A percentile compares a stretch with the other conserved stretches of the same genome.
Evolutionary conservation across 2,888 invertebrate genomes (phyloP).

Genomic region (Macrophya alboannulata): DNA sequence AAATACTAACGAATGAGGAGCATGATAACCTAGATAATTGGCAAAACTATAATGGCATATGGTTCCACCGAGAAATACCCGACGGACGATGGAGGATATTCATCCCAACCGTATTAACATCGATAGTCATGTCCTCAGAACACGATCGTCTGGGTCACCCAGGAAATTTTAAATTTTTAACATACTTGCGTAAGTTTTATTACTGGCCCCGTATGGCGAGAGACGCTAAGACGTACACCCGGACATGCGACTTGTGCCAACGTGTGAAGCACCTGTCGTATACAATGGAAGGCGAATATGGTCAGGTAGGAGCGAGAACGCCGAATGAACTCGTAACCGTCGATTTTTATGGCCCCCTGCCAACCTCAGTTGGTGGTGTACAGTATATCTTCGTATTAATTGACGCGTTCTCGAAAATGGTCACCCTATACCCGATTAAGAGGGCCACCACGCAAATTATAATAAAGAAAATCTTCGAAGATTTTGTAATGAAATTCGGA

Average conservation of each 20-base stretch:
- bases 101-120: not conserved
- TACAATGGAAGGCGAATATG: not conserved
- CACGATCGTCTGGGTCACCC: conserved; percentile 52
- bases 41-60: not conserved
- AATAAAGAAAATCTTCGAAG: conserved; percentile 32
- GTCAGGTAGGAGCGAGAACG: not conserved
- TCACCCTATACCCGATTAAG: conserved; percentile 63
- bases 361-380: conserved; percentile 52
- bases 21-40: not conserved
- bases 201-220: conserved; percentile 55
- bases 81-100: not conserved
- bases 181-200: conserved; percentile 24
- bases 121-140: not conserved
- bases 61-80: conserved; percentile 6
- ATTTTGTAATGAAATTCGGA: not conserved
- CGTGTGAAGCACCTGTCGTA: conserved; percentile 34
- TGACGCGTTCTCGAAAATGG: conserved; percentile 64
- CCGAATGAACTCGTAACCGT: conserved; percentile 11
- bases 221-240: conserved; percentile 39
- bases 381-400: conserved; percentile 65
- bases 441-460: conserved; percentile 59
- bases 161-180: conserved; percentile 54
- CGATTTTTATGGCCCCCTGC: conserved; percentile 33
- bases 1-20: not conserved
- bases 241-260: conserved; percentile 61